phyloP scores from a whole-genome alignment of 1,140 invertebrate species.

The Uloborus diversus region DNA sequence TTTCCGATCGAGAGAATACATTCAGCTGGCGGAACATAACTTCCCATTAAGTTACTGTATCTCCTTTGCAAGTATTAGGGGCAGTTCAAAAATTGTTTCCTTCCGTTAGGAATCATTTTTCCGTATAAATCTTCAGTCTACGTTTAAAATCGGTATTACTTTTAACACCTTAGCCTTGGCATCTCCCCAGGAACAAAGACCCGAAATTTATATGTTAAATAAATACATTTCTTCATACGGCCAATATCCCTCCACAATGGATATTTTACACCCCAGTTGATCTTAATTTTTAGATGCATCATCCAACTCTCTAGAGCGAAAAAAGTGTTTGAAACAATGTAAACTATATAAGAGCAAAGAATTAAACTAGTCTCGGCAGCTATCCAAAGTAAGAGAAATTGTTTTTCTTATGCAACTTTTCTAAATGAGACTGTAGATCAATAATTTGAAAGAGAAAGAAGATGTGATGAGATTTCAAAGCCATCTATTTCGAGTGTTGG shows the following conservation, averaged over 20 bases:
- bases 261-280: constrained; percentile 17
- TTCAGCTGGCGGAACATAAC: too few species aligned
- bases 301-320: not conserved
- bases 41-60: too few species aligned
- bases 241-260: not conserved
- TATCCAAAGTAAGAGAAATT: constrained; percentile 39
- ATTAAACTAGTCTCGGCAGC: constrained; percentile 51
- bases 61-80: too few species aligned
- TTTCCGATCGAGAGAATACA: too few species aligned
- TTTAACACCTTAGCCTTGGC: not conserved
- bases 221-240: not conserved
- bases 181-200: not conserved
- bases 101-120: too few species aligned
- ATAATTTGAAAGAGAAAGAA: constrained; percentile 27
- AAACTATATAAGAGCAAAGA: constrained; percentile 15
- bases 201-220: not conserved
- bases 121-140: too few species aligned
- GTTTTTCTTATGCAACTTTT: constrained; percentile 36
- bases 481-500: constrained; percentile 40
- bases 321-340: constrained; percentile 25
- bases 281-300: not conserved
- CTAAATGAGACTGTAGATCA: constrained; percentile 39
- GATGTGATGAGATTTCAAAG: constrained; percentile 40
- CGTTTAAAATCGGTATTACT: not conserved
- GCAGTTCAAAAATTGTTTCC: too few species aligned